Conservation (phyloP, 2,888 invertebrate species). For the Tetrapedia diversipes region DNA sequence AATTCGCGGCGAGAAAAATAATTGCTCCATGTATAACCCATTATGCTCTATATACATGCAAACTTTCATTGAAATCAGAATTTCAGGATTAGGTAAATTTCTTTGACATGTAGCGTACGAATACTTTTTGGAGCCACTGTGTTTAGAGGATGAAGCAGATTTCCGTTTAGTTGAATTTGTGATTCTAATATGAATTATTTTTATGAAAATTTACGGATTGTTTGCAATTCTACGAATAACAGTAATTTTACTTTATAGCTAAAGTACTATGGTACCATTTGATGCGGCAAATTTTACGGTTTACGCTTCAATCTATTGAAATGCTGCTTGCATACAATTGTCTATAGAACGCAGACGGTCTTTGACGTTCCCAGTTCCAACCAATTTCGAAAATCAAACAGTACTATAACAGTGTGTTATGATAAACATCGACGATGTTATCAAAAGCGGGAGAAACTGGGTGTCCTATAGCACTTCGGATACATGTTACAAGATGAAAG, state of each 20-base stretch:
- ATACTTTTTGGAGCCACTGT: no score
- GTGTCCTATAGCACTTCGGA: background rate
- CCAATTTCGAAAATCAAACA: conserved; percentile 22
- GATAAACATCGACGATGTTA: conserved; percentile 34
- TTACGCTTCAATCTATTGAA: background rate
- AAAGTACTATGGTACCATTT: background rate
- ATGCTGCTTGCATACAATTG: background rate
- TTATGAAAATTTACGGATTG: no score
- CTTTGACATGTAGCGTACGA: no score
- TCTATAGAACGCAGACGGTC: background rate
- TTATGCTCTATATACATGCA: no score
- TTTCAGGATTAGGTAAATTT: no score
- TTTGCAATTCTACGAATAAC: no score
- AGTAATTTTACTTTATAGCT: background rate
- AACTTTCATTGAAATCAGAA: no score
- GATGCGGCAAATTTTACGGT: background rate
- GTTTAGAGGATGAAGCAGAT: no score
- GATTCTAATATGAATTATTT: no score
- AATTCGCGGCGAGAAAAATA: no score
- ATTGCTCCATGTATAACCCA: no score
- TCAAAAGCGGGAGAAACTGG: conserved; percentile 10
- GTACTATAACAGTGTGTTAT: background rate
- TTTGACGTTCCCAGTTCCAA: background rate
- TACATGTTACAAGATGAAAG: conserved; percentile 8
- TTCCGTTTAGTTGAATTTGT: no score